Percentiles rank a stretch among this genome's conserved stretches.
Conservation (phyloP, 2,888 invertebrate species). For the Pandemis cinnamomeana region DNA sequence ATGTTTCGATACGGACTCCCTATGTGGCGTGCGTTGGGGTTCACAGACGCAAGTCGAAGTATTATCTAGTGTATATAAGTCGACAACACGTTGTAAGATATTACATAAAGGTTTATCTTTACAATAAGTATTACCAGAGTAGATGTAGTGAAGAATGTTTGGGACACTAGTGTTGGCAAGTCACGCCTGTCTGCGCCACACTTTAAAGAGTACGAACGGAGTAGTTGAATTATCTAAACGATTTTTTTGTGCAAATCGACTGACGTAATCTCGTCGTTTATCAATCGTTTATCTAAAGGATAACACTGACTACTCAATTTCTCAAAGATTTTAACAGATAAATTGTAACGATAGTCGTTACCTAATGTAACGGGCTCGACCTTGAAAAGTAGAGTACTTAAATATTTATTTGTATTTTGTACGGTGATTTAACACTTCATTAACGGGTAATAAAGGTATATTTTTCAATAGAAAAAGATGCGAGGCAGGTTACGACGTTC, state of each 20-base stretch:
- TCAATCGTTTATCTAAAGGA: too few species aligned
- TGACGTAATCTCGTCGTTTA: background rate
- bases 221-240: background rate
- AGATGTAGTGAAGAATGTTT: constrained; percentile 47
- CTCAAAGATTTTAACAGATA: background rate
- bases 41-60: constrained; percentile 19
- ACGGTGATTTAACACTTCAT: too few species aligned
- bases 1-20: background rate
- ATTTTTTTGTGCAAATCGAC: background rate
- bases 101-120: constrained; percentile 26
- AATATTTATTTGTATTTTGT: too few species aligned
- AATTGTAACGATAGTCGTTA: background rate
- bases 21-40: background rate
- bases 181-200: background rate
- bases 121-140: constrained; percentile 37
- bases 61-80: constrained; percentile 43
- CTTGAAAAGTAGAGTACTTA: too few species aligned
- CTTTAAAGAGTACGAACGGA: background rate
- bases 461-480: too few species aligned
- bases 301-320: background rate
- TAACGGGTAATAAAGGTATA: too few species aligned
- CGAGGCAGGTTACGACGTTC: too few species aligned
- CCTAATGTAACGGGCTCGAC: background rate
- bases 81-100: constrained; percentile 24
- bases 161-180: background rate